A percentile compares a stretch with the other conserved stretches of the same genome.
These are phyloP conservation scores for Drosophila nebulosa DNA, from an alignment of 1,140 invertebrate species.

Conservation along the genomic window DNA sequence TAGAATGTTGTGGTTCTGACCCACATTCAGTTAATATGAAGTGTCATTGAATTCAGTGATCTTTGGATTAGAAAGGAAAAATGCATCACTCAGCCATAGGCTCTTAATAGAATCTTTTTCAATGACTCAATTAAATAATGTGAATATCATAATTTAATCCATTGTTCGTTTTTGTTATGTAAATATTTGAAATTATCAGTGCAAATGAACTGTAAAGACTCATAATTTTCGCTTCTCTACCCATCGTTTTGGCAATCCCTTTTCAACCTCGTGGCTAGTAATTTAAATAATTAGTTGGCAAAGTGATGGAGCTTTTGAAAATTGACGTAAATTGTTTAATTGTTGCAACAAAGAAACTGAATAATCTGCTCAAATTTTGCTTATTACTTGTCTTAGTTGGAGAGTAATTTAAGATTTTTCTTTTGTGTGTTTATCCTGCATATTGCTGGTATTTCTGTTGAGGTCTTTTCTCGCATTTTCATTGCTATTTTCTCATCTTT, in stretches of 20 bases:
- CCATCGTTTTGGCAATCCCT: no score
- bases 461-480: constrained; percentile 14
- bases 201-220: constrained; percentile 36
- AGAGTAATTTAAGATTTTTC: background rate
- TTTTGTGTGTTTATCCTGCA: background rate
- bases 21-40: no score
- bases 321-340: constrained; percentile 73
- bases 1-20: background rate
- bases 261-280: background rate
- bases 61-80: no score
- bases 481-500: constrained; percentile 13
- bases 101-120: no score
- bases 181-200: constrained; percentile 32
- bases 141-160: background rate
- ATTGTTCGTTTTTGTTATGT: background rate
- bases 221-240: background rate
- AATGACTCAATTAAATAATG: no score
- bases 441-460: constrained; percentile 5
- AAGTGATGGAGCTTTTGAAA: constrained; percentile 56
- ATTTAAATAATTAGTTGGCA: constrained; percentile 60
- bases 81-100: no score
- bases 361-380: constrained; percentile 71
- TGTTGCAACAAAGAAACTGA: constrained; percentile 67
- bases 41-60: no score
- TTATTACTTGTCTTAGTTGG: constrained; percentile 50